These are phyloP conservation scores for Meiosimyza platycephala DNA, from an alignment of 2,888 invertebrate species.

Conservation along the genomic window DNA sequence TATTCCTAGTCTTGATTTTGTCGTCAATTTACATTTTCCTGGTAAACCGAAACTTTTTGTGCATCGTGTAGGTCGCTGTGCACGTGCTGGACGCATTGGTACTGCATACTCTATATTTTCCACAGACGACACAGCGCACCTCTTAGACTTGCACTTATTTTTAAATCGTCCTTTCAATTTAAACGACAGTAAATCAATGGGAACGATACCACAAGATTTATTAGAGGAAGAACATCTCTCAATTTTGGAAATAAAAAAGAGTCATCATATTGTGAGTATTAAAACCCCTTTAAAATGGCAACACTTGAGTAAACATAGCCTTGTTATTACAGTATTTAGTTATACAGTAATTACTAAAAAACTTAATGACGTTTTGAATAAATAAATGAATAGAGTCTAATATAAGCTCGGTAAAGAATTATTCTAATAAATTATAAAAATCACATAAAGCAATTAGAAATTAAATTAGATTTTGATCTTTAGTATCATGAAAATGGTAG, in stretches of 20 bases:
- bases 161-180: constrained; percentile 79
- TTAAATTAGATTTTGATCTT: too few relatives aligned
- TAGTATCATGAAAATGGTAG: too few relatives aligned
- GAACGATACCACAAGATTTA: constrained; percentile 82
- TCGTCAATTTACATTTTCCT: constrained; percentile 97
- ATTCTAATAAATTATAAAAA: too few relatives aligned
- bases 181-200: constrained; percentile 67
- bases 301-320: too few relatives aligned
- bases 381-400: too few relatives aligned
- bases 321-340: constrained; percentile 21
- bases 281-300: not conserved
- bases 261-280: constrained; percentile 79
- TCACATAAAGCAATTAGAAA: too few relatives aligned
- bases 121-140: constrained; percentile 90
- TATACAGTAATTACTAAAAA: too few relatives aligned
- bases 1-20: constrained; percentile 94
- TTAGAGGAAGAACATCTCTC: constrained; percentile 87
- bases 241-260: constrained; percentile 79
- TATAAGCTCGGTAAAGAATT: too few relatives aligned
- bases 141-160: constrained; percentile 95
- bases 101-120: constrained; percentile 91
- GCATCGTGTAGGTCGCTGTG: constrained; percentile 97
- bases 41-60: constrained; percentile 97
- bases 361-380: too few relatives aligned
- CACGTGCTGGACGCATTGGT: constrained; percentile 92